These are phyloP conservation scores for Diarsia rubi DNA, from an alignment of 2,888 invertebrate species.

Conservation along the genomic window DNA sequence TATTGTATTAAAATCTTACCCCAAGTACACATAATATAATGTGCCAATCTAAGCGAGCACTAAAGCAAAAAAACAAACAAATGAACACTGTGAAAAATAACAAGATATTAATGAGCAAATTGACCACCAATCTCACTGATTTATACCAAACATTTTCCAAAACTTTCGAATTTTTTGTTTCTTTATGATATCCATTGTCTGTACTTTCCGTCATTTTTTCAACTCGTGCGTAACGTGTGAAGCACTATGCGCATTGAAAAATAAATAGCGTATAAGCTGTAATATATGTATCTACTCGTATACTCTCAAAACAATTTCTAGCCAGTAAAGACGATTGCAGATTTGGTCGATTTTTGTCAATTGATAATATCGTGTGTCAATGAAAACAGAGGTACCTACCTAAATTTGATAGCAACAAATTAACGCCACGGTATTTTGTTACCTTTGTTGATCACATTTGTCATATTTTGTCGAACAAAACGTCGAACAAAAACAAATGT, in stretches of 20 bases:
- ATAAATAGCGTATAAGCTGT: neutral
- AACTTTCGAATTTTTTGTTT: slow-evolving; percentile 22
- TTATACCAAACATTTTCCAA: slow-evolving; percentile 56
- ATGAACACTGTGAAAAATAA: slow-evolving; percentile 71
- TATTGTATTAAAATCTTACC: slow-evolving; percentile 64
- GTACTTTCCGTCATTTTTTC: slow-evolving; percentile 54
- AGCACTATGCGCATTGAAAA: slow-evolving; percentile 1
- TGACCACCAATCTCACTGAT: slow-evolving; percentile 67
- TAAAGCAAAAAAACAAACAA: slow-evolving; percentile 69
- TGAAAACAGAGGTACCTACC: neutral
- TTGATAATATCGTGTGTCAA: neutral
- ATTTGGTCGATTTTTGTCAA: neutral
- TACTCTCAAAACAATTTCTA: slow-evolving; percentile 8
- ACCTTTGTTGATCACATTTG: neutral
- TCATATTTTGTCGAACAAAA: neutral
- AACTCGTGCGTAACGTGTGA: slow-evolving; percentile 6
- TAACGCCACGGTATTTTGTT: neutral
- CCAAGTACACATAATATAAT: slow-evolving; percentile 75
- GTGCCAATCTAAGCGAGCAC: slow-evolving; percentile 67
- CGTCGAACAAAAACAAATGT: neutral
- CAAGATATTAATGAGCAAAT: slow-evolving; percentile 69
- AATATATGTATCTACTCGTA: slow-evolving; percentile 9
- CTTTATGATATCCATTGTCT: slow-evolving; percentile 23
- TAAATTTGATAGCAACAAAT: neutral
- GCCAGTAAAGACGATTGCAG: slow-evolving; percentile 6